These are phyloP conservation scores for Drosophila arizonae DNA, from an alignment of 1,140 invertebrate species.

Conservation along the genomic window DNA sequence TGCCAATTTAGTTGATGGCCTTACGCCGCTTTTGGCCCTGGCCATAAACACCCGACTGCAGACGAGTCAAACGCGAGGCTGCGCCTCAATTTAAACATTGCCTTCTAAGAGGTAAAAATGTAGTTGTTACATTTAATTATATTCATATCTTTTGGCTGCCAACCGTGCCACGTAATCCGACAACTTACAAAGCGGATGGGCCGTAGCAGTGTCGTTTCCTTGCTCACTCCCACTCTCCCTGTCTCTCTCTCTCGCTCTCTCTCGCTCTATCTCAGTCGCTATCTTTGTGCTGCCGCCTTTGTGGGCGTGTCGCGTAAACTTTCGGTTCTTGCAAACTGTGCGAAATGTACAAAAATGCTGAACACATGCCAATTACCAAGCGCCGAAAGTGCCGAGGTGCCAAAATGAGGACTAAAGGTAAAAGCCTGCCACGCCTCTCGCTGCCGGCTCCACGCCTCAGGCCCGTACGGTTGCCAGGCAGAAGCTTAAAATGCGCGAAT, in stretches of 20 bases:
- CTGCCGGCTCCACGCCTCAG: neutral
- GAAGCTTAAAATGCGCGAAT: constrained; percentile 56
- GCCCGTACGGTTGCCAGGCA: constrained; percentile 38
- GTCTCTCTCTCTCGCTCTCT: neutral
- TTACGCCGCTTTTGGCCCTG: constrained; percentile 42
- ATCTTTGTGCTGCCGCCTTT: neutral
- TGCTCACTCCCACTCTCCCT: neutral
- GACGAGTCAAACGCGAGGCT: neutral
- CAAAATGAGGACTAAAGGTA: constrained; percentile 71
- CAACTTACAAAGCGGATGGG: constrained; percentile 41
- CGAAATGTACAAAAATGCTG: constrained; percentile 78
- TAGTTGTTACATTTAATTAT: constrained; percentile 81
- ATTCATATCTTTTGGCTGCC: constrained; percentile 77
- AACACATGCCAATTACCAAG: constrained; percentile 78
- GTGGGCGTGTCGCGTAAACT: constrained; percentile 37
- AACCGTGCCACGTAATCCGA: constrained; percentile 72
- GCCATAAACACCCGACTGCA: constrained; percentile 57
- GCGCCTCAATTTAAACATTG: constrained; percentile 56
- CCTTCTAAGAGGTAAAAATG: constrained; percentile 73
- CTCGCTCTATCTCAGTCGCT: neutral
- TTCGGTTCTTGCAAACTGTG: constrained; percentile 68
- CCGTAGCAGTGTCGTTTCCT: neutral
- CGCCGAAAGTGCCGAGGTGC: constrained; percentile 65
- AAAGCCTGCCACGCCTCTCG: constrained; percentile 23
- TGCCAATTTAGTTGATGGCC: constrained; percentile 75